Evolutionary conservation across 2,888 invertebrate genomes (phyloP).

Genomic region (Torymus aiolomorphi): DNA sequence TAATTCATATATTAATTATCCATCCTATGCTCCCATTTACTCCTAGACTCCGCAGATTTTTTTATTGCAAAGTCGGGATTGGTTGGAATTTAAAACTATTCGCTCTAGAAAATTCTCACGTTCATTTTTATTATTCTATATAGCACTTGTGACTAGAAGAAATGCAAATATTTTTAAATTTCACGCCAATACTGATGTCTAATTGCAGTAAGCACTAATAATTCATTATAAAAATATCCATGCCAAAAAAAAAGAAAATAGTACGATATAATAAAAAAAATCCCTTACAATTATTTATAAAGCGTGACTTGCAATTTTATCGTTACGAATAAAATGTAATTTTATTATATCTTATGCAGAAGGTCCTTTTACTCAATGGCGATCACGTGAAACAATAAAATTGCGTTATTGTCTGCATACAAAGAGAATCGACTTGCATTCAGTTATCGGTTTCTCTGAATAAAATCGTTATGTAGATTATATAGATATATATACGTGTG

Average conservation of each 20-base stretch:
- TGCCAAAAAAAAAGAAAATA: not conserved
- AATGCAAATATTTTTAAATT: not conserved
- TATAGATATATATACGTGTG: conserved; percentile 15
- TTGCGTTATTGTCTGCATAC: conserved; percentile 2
- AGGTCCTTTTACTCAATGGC: not conserved
- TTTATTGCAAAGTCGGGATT: conserved; percentile 29
- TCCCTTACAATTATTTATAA: too few species aligned
- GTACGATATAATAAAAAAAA: too few species aligned
- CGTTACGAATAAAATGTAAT: conserved; percentile 4
- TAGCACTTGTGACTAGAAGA: too few species aligned
- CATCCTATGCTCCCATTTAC: not conserved
- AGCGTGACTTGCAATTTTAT: not conserved
- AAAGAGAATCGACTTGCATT: not conserved
- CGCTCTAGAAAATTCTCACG: too few species aligned
- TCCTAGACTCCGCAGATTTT: conserved; percentile 29
- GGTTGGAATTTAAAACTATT: not conserved
- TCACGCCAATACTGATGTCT: conserved; percentile 20
- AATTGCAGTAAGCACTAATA: conserved; percentile 28
- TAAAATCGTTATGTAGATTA: conserved; percentile 1
- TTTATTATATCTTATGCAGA: not conserved
- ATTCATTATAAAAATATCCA: conserved; percentile 10
- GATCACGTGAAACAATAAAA: conserved; percentile 9
- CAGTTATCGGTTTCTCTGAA: not conserved
- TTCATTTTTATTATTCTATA: too few species aligned
- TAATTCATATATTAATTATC: too few species aligned